Percentiles rank a stretch among this genome's conserved stretches.
Evolutionary conservation across 2,888 invertebrate genomes (phyloP).

Genomic region (Parascotia fuliginaria): DNA sequence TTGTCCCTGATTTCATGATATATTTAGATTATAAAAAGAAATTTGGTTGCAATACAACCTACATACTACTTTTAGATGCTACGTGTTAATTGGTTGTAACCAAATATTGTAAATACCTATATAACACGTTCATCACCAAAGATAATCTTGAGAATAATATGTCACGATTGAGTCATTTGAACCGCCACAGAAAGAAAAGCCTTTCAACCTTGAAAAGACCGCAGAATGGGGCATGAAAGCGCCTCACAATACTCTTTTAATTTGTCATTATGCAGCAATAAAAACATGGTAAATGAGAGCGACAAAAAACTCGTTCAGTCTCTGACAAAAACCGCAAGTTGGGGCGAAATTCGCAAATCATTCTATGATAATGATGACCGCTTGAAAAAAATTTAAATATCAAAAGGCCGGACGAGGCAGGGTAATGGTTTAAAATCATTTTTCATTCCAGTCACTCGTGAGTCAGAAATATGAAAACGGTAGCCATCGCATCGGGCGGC

Average conservation of each 20-base stretch:
- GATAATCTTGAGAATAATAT: conserved; percentile 32
- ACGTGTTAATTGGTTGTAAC: conserved; percentile 20
- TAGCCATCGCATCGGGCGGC: conserved; percentile 75
- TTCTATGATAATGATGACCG: conserved; percentile 81
- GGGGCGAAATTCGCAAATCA: conserved; percentile 85
- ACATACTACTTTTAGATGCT: not conserved
- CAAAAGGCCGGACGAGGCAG: conserved; percentile 84
- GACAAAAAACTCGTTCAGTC: conserved; percentile 81
- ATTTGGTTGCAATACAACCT: no score
- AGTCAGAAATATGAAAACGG: conserved; percentile 82
- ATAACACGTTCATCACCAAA: conserved; percentile 14
- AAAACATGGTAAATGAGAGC: conserved; percentile 83
- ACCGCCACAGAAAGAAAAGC: conserved; percentile 56
- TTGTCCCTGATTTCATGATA: no score
- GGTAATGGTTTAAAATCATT: conserved; percentile 86
- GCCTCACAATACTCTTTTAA: conserved; percentile 83
- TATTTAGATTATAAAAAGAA: no score
- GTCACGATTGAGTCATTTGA: conserved; percentile 64
- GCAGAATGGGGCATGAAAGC: conserved; percentile 78
- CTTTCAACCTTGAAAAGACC: conserved; percentile 68
- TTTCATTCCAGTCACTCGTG: conserved; percentile 83
- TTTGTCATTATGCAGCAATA: conserved; percentile 84
- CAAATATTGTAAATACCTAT: conserved; percentile 14
- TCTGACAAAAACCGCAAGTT: conserved; percentile 80
- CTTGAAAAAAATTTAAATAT: conserved; percentile 86